phyloP scores from a whole-genome alignment of 1,140 invertebrate species.

The Calliopsis andreniformis region DNA sequence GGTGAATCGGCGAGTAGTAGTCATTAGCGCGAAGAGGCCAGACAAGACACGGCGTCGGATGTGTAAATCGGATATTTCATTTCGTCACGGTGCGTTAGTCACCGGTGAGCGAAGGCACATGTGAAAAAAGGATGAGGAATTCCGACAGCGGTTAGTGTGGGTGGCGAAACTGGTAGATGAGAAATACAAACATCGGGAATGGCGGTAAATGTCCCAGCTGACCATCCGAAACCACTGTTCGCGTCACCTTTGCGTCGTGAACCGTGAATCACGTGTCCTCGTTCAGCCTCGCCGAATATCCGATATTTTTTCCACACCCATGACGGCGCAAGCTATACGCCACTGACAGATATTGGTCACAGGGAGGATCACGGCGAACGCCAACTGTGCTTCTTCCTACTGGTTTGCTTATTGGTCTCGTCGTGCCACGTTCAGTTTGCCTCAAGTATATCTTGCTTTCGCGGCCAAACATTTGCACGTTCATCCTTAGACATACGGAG shows the following conservation, averaged over 20 bases:
- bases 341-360: background rate
- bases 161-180: conserved; percentile 77
- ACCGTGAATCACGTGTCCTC: conserved; percentile 22
- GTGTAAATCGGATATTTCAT: conserved; percentile 70
- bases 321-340: too few relatives aligned
- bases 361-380: background rate
- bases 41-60: conserved; percentile 37
- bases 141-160: conserved; percentile 57
- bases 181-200: conserved; percentile 75
- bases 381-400: background rate
- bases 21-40: conserved; percentile 37
- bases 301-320: background rate
- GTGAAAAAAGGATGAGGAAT: conserved; percentile 32
- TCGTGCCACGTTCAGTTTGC: conserved; percentile 28
- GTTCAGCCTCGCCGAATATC: background rate
- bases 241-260: conserved; percentile 29
- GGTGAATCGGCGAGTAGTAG: background rate
- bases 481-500: conserved; percentile 43
- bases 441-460: conserved; percentile 43
- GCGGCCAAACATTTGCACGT: conserved; percentile 61
- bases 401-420: conserved; percentile 22
- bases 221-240: conserved; percentile 41
- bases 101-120: conserved; percentile 26
- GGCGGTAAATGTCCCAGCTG: conserved; percentile 51
- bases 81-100: conserved; percentile 62